Conservation (phyloP, 2,888 invertebrate species). For the Pammene aurita region DNA sequence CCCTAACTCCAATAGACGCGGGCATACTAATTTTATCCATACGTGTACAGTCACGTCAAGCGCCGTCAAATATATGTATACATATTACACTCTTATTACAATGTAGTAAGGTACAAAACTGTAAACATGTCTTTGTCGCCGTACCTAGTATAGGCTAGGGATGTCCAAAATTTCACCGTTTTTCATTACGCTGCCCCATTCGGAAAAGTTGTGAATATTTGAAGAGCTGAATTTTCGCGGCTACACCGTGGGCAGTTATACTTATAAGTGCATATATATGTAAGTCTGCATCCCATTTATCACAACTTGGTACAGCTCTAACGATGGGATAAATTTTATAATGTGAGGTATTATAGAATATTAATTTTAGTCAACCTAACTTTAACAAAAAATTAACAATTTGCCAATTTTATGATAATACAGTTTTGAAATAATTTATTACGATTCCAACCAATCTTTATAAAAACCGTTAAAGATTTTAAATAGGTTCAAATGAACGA, state of each 20-base stretch:
- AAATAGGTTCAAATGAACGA: background rate
- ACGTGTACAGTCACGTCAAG: background rate
- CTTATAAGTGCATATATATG: slow-evolving; percentile 42
- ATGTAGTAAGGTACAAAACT: slow-evolving; percentile 6
- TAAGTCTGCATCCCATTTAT: background rate
- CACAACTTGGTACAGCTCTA: background rate
- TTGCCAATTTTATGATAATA: too few species aligned
- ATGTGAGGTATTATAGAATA: too few species aligned
- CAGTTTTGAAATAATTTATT: too few species aligned
- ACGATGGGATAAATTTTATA: too few species aligned
- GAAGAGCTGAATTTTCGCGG: slow-evolving; percentile 58
- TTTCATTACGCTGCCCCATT: slow-evolving; percentile 48
- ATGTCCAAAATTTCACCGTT: slow-evolving; percentile 33
- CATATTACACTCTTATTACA: background rate
- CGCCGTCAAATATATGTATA: background rate
- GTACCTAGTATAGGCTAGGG: slow-evolving; percentile 13
- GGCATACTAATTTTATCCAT: background rate
- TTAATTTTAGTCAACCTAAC: too few species aligned
- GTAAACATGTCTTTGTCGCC: background rate
- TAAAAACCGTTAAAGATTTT: too few species aligned
- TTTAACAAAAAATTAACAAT: too few species aligned
- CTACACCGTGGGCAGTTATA: slow-evolving; percentile 49
- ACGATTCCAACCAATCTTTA: too few species aligned
- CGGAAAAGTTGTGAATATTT: slow-evolving; percentile 66
- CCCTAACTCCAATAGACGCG: slow-evolving; percentile 5